phyloP scores from a whole-genome alignment of 2,888 invertebrate genomes.

The Andrena dorsata region DNA sequence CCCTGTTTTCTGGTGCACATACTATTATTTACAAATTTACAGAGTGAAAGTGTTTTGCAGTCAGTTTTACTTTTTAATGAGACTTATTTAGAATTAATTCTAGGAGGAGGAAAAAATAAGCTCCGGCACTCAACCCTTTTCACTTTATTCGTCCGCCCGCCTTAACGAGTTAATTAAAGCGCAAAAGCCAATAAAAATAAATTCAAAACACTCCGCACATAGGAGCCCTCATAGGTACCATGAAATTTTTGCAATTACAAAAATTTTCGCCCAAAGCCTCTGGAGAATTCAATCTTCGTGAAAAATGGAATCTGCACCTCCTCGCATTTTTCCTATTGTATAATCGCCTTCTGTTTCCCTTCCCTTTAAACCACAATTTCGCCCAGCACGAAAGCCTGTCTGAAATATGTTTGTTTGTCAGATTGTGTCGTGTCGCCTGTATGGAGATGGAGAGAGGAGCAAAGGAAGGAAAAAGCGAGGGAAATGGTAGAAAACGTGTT shows the following conservation, averaged over 20 bases:
- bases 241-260: too few species aligned
- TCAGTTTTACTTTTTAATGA: too few species aligned
- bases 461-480: constrained; percentile 27
- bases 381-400: constrained; percentile 39
- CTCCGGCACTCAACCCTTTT: too few species aligned
- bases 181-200: not conserved
- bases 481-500: constrained; percentile 54
- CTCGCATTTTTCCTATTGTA: constrained; percentile 15
- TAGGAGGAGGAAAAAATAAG: too few species aligned
- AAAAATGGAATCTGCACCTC: constrained; percentile 36
- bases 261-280: too few species aligned
- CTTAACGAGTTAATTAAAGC: too few species aligned
- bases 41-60: too few species aligned
- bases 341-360: constrained; percentile 45
- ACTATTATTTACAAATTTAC: too few species aligned
- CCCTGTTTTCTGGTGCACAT: too few species aligned
- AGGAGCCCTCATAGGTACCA: too few species aligned
- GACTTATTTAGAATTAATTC: too few species aligned
- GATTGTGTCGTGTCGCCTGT: constrained; percentile 63
- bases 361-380: constrained; percentile 40
- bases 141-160: too few species aligned
- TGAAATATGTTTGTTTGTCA: constrained; percentile 76
- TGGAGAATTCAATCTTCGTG: constrained; percentile 26
- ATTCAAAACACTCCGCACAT: not conserved
- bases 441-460: not conserved